phyloP scores from a whole-genome alignment of 2,888 invertebrate genomes.

The Neoscelio sp. region DNA sequence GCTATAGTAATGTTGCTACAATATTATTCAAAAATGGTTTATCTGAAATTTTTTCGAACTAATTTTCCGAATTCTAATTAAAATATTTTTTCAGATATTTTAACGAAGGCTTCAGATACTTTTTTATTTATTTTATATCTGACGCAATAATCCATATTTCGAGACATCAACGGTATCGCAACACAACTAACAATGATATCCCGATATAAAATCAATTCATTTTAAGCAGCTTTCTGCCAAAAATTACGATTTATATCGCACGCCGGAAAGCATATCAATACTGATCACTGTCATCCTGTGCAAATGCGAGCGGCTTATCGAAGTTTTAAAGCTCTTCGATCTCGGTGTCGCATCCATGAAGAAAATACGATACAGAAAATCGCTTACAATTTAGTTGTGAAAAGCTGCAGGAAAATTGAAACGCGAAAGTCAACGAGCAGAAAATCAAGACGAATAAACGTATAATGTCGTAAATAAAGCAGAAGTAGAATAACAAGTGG shows the following conservation, averaged over 20 bases:
- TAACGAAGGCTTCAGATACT: no score
- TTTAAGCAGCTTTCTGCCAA: slow-evolving; percentile 28
- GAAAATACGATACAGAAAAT: slow-evolving; percentile 53
- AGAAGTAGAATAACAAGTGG: slow-evolving; percentile 6
- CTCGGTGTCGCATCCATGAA: slow-evolving; percentile 18
- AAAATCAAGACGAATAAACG: slow-evolving; percentile 40
- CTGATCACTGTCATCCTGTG: slow-evolving; percentile 24
- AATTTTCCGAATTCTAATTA: no score
- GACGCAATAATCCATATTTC: background rate
- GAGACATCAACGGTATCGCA: background rate
- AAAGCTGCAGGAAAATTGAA: slow-evolving; percentile 43
- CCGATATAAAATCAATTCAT: slow-evolving; percentile 23
- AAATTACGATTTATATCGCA: slow-evolving; percentile 35
- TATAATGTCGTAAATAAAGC: slow-evolving; percentile 44
- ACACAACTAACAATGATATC: background rate
- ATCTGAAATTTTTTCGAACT: no score
- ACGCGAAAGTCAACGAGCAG: slow-evolving; percentile 42
- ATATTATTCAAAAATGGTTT: no score
- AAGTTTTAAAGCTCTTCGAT: slow-evolving; percentile 51
- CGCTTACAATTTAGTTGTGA: slow-evolving; percentile 41
- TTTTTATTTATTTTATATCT: no score
- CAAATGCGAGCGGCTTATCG: slow-evolving; percentile 40
- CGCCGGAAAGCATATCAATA: slow-evolving; percentile 33
- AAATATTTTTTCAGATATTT: no score
- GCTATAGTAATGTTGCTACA: no score